Evolutionary conservation across 2,113 vertebrate genomes (phyloP).

Genomic region (Brienomyrus longianalis): DNA sequence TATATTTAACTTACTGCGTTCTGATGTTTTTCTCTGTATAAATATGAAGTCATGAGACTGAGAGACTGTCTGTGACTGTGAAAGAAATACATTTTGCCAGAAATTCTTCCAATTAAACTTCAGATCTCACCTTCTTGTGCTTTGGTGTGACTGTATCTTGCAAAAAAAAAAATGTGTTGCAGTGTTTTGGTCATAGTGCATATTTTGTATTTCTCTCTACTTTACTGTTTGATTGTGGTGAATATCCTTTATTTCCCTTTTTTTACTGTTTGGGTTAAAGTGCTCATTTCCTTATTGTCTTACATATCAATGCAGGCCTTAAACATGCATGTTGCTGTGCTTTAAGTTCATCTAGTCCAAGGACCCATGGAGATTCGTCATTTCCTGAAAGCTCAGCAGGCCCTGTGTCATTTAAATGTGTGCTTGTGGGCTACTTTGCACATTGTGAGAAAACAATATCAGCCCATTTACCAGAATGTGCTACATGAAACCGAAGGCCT

Average conservation of each 20-base stretch:
- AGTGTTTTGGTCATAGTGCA: background rate
- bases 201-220: background rate
- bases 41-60: constrained; percentile 13
- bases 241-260: background rate
- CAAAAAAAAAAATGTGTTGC: background rate
- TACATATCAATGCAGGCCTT: background rate
- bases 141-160: background rate
- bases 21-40: constrained; percentile 1
- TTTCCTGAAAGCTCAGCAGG: background rate
- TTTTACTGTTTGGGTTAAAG: background rate
- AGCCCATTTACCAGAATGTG: background rate
- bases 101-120: constrained; percentile 57
- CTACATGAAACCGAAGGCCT: background rate
- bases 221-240: background rate
- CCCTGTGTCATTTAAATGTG: background rate
- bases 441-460: background rate
- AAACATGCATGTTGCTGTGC: background rate
- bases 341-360: background rate
- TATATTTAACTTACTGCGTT: background rate
- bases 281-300: background rate
- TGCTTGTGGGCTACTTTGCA: background rate
- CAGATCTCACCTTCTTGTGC: background rate
- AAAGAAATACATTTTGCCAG: constrained; percentile 53
- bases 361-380: background rate
- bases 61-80: constrained; percentile 41